Conservation (phyloP, 2,888 invertebrate species). For the Drosophila niveifrons region DNA sequence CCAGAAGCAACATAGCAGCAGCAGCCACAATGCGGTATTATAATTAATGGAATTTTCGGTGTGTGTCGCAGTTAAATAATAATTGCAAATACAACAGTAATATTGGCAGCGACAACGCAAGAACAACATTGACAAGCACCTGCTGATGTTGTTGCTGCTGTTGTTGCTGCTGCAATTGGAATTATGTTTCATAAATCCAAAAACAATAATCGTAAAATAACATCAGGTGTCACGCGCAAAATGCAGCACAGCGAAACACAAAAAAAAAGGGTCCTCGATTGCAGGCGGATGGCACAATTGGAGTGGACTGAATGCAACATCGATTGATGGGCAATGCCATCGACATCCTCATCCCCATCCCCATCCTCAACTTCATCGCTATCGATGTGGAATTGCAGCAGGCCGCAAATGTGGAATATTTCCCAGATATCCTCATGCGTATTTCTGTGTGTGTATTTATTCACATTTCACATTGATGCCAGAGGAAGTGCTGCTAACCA, state of each 20-base stretch:
- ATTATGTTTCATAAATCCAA: slow-evolving; percentile 79
- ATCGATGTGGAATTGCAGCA: slow-evolving; percentile 4
- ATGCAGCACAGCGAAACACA: slow-evolving; percentile 9
- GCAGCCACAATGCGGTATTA: slow-evolving; percentile 39
- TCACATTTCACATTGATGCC: neutral
- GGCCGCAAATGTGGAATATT: slow-evolving; percentile 4
- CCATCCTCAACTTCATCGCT: neutral
- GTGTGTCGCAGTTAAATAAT: slow-evolving; percentile 45
- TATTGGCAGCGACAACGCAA: slow-evolving; percentile 5
- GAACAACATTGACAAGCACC: slow-evolving; percentile 30
- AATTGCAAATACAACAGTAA: slow-evolving; percentile 47
- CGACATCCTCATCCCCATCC: no score
- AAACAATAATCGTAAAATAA: slow-evolving; percentile 81
- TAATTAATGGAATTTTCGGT: slow-evolving; percentile 59
- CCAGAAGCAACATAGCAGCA: neutral
- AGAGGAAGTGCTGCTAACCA: neutral
- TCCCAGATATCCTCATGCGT: neutral
- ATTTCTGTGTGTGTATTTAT: neutral
- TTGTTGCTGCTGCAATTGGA: slow-evolving; percentile 66
- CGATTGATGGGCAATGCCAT: slow-evolving; percentile 11
- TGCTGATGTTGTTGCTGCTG: slow-evolving; percentile 53
- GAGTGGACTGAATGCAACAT: slow-evolving; percentile 10
- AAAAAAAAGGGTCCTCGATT: slow-evolving; percentile 11
- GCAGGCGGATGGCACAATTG: neutral
- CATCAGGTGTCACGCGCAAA: slow-evolving; percentile 80